These are phyloP conservation scores for Sebastes minor DNA, from an alignment of 2,797 vertebrate genomes.

Conservation along the genomic window DNA sequence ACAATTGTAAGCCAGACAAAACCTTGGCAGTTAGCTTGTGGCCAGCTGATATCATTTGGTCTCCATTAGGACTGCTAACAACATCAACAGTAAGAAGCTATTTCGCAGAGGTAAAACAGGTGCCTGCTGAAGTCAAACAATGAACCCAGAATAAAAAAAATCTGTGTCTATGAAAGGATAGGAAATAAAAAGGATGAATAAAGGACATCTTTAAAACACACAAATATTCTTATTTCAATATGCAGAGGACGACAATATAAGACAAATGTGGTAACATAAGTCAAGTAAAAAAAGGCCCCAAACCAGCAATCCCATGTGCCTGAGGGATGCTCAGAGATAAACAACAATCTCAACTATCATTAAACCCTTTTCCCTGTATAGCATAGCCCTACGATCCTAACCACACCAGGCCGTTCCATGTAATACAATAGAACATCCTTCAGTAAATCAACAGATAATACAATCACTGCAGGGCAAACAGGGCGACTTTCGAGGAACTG, in stretches of 20 bases:
- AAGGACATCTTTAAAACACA: slow-evolving; percentile 33
- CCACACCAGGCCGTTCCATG: slow-evolving; percentile 29
- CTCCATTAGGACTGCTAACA: slow-evolving; percentile 49
- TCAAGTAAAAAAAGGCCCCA: slow-evolving; percentile 73
- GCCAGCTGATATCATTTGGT: slow-evolving; percentile 64
- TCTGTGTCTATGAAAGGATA: slow-evolving; percentile 14
- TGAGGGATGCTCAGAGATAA: slow-evolving; percentile 66
- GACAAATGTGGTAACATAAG: slow-evolving; percentile 57
- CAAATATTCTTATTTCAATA: slow-evolving; percentile 23
- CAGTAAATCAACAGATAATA: slow-evolving; percentile 55
- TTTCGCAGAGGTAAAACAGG: slow-evolving; percentile 45
- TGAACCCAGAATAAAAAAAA: slow-evolving; percentile 12
- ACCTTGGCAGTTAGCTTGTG: slow-evolving; percentile 31
- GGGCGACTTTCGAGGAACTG: slow-evolving; percentile 25
- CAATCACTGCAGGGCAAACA: slow-evolving; percentile 56
- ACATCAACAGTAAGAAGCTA: slow-evolving; percentile 20
- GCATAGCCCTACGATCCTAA: slow-evolving; percentile 32
- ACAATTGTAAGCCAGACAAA: slow-evolving; percentile 46
- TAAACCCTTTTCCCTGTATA: slow-evolving; percentile 35
- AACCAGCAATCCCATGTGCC: slow-evolving; percentile 71
- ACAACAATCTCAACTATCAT: slow-evolving; percentile 42
- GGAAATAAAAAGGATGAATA: slow-evolving; percentile 28
- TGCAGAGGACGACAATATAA: slow-evolving; percentile 47
- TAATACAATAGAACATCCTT: slow-evolving; percentile 51
- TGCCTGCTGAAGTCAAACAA: slow-evolving; percentile 37